Base-by-base conservation (phyloP, 2,888 invertebrate species). In the Noctua comes region DNA sequence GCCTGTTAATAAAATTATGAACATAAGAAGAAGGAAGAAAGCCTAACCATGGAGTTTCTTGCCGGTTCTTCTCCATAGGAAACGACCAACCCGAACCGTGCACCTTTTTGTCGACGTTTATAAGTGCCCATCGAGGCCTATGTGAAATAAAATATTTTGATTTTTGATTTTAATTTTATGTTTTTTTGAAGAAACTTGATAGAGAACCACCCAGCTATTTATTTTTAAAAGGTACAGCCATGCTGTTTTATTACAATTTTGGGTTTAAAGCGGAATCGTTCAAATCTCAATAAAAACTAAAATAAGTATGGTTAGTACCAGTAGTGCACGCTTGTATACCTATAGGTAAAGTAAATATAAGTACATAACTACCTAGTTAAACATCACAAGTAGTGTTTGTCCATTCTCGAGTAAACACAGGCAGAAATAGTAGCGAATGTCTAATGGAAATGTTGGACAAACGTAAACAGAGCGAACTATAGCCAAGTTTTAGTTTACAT, bases 351-450 rank as follows among this genome's bases (percentile, higher is more conserved):
- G 36, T 57, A 68, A 78, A 57, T 57, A 21, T 4, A 77, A 68
- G 24, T 68, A 27, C 18, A 18, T 57, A 64, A 43, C n/a, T 66
- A n/a, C 5, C 36, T 68, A 57, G 54, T 24, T 54, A 65, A 84
- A 68, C 57, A 51, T 82, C 10, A 66, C 65, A 59, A 73, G 59
- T 66, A 48, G 36, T 81, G 59, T 85, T 85, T 85, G 59, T 11
- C 85, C 24, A 74, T 70, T 70, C 46, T 36, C 48, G 24, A 74
- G 85, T 40, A 68, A 82, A 73, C 31, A 69, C 16, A 18, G 11
- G 21, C 13, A 71, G 62, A 80, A 69, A 69, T 73, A 73, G 54
- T 59, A 73, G 64, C 57, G 36, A 70, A 64, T 66, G 10, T 62
- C 2, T 73, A 54, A 80, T 82, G 68, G 48, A 62, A 79, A 72